Evolutionary conservation across 2,888 invertebrate species (phyloP), one percentile per base, ranked within the genome.

Genomic region (Leptopilina syphax): DNA sequence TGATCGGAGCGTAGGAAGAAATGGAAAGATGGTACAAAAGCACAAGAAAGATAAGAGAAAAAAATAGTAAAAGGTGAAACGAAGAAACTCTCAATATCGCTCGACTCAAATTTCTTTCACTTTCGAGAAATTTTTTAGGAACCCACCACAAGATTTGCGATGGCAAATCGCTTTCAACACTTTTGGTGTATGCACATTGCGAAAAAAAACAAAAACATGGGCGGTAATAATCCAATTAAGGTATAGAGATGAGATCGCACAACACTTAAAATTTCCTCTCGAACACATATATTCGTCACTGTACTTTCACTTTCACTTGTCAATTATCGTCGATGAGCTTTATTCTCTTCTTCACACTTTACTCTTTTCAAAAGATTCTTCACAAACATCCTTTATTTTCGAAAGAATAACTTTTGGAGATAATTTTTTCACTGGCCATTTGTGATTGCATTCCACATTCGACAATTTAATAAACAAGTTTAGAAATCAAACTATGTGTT

Each of bases 241-340:
- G 41, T 27, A 47, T 27, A 67, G 9, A 7, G 41, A 78, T 82
- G 80, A 82, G 77, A 82, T 82, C 80, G 77, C 80, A 81, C 50
- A 78, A 78, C 83, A 82, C 82, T 79, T 82, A 68, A 66, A 70
- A 47, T 63, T 70, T 63, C 47, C 8, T 60, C 41, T 67, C 47
- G 27, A 73, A 54, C 73, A 73, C 57, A 57, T 57, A 73, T 34
- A 34, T 73, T 27, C 57, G 54, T 54, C 73, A 73, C 73, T 73
- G 13, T 67, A 67, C 67, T 67, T 18, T 87, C 88, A 88, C 88
- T 88, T 87, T 87, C 88, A 88, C 87, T 87, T 79, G 84, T 76
- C 81, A 80, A 77, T 79, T 79, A 83, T 81, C 83, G 78, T 73
- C 8, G 73, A 70, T 34, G 12, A 54, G 27, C 67, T 67, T 67